Percentiles rank a stretch among this genome's conserved stretches.
Conservation (phyloP, 2,888 invertebrate genomes). For the Nudaria mundana region DNA sequence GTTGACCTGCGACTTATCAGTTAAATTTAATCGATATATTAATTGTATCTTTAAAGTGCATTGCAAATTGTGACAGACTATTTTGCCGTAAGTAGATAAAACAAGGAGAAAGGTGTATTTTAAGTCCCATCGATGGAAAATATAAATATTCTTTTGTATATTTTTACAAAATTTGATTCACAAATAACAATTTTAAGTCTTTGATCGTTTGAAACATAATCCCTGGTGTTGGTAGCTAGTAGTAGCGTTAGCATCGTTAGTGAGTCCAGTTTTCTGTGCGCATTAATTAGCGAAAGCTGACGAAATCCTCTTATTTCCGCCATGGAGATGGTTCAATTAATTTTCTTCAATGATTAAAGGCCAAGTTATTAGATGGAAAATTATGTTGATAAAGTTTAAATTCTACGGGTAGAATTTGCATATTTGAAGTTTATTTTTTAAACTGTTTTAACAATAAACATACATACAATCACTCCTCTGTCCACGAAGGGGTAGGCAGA, state of each 20-base stretch:
- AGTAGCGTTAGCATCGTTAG: slow-evolving; percentile 19
- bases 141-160: no score
- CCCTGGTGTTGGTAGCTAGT: neutral
- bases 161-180: no score
- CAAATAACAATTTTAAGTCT: neutral
- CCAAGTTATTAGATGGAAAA: neutral
- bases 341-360: slow-evolving; percentile 10
- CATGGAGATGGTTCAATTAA: slow-evolving; percentile 17
- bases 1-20: no score
- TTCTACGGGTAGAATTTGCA: no score
- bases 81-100: no score
- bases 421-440: neutral
- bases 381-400: neutral
- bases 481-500: no score
- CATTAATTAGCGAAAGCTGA: slow-evolving; percentile 19
- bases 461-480: no score
- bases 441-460: neutral
- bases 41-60: no score
- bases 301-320: slow-evolving; percentile 16
- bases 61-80: no score
- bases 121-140: no score
- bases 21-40: no score
- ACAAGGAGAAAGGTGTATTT: no score
- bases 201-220: neutral
- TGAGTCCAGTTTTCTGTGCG: slow-evolving; percentile 6